Evolutionary conservation across 2,113 vertebrate genomes (phyloP).

Genomic region (Catharus minimus): DNA sequence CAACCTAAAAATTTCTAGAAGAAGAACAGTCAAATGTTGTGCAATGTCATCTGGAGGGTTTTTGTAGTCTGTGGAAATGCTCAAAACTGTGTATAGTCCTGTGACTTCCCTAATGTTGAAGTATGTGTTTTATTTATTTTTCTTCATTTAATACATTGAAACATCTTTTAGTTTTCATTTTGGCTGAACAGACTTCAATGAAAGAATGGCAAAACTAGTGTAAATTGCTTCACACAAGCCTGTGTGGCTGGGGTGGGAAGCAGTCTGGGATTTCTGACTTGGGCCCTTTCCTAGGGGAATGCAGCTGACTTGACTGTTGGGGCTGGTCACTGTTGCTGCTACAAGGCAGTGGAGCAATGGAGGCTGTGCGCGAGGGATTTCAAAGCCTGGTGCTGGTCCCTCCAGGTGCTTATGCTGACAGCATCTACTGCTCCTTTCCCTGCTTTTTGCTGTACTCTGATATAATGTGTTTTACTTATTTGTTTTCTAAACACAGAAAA

Average conservation of each 20-base stretch:
- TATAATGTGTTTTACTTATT: neutral
- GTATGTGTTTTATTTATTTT: neutral
- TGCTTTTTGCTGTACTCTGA: neutral
- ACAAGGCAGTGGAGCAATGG: neutral
- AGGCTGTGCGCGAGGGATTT: neutral
- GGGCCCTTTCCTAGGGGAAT: neutral
- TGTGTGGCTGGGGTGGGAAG: neutral
- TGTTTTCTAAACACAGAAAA: neutral
- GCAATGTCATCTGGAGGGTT: neutral
- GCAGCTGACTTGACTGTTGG: neutral
- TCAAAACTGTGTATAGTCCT: neutral
- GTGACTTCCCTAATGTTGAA: neutral
- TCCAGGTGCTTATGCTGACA: neutral
- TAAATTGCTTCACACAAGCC: neutral
- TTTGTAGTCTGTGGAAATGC: neutral
- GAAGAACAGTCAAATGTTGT: neutral
- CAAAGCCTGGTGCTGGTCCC: neutral
- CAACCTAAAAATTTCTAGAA: neutral
- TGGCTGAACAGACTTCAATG: neutral
- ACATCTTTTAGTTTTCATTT: neutral
- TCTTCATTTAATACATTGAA: neutral
- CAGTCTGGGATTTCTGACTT: neutral
- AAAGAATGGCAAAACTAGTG: neutral
- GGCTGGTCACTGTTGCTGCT: neutral
- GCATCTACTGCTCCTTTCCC: neutral